Conservation (phyloP, 2,113 vertebrate genomes). For the Lampris megalopsis region DNA sequence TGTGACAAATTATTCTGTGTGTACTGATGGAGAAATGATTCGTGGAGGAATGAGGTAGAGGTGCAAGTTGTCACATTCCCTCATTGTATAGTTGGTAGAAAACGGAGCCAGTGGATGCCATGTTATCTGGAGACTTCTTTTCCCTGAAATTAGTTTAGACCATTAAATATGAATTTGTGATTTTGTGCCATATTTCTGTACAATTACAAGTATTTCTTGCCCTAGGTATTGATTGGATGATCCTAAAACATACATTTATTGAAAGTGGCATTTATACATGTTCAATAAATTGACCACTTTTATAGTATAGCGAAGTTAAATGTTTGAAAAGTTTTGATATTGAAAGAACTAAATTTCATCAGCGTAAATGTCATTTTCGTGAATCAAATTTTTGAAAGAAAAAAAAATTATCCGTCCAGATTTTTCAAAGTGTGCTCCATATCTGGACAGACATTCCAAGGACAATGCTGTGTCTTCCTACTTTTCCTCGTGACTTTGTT, state of each 20-base stretch:
- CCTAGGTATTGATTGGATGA: too few species aligned
- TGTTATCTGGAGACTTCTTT: constrained; percentile 8
- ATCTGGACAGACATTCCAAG: not conserved
- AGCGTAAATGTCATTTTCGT: too few species aligned
- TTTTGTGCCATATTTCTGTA: not conserved
- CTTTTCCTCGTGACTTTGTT: not conserved
- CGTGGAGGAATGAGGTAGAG: constrained; percentile 21
- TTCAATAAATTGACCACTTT: too few species aligned
- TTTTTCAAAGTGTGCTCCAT: too few species aligned
- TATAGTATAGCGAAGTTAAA: too few species aligned
- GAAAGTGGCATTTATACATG: too few species aligned
- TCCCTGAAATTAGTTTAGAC: constrained; percentile 8
- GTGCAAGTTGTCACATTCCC: constrained; percentile 41
- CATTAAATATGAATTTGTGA: not conserved
- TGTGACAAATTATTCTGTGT: constrained; percentile 25
- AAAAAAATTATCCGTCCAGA: too few species aligned
- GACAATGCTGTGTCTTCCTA: not conserved
- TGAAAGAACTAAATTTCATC: too few species aligned
- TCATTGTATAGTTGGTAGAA: constrained; percentile 14
- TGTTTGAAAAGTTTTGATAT: too few species aligned
- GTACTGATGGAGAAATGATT: constrained; percentile 36
- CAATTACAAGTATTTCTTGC: too few species aligned
- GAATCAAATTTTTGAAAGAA: too few species aligned
- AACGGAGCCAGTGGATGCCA: not conserved
- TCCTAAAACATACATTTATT: too few species aligned